Evolutionary conservation across 2,113 vertebrate genomes (phyloP).

Genomic region (Labeo catla): DNA sequence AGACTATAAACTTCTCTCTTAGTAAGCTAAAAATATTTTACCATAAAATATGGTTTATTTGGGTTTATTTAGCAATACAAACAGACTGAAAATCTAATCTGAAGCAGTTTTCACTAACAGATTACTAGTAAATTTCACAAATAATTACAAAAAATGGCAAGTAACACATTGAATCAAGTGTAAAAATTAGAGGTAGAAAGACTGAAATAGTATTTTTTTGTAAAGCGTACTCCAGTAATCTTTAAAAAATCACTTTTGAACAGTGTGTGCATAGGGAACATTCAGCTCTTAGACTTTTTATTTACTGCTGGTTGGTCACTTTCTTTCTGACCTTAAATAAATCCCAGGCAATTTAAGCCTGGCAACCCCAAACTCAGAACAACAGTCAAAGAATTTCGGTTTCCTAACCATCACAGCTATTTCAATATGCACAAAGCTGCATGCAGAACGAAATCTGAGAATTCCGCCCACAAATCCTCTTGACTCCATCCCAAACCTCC

Average conservation of each 20-base stretch:
- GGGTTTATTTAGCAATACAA: not conserved
- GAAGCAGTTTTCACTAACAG: no score
- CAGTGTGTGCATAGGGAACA: not conserved
- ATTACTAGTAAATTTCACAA: no score
- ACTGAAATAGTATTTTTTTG: no score
- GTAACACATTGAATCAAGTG: no score
- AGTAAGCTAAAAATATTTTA: not conserved
- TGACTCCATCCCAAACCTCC: slow-evolving; percentile 43
- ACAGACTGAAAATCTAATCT: no score
- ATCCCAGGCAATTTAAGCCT: slow-evolving; percentile 30
- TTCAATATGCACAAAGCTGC: slow-evolving; percentile 45
- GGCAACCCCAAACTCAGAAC: slow-evolving; percentile 48
- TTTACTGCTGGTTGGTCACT: slow-evolving; percentile 18
- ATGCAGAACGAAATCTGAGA: slow-evolving; percentile 39
- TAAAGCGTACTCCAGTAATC: not conserved
- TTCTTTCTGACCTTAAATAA: slow-evolving; percentile 30
- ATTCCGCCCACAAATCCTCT: slow-evolving; percentile 45
- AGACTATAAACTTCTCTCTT: not conserved
- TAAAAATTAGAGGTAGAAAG: not conserved
- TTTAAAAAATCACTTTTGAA: no score
- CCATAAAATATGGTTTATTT: not conserved
- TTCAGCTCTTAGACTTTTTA: not conserved
- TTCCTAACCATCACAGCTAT: slow-evolving; percentile 52
- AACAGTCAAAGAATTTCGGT: slow-evolving; percentile 52
- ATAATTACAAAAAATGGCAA: no score